Base-by-base conservation (phyloP, 2,113 vertebrate species). In the Phainopepla nitens region DNA sequence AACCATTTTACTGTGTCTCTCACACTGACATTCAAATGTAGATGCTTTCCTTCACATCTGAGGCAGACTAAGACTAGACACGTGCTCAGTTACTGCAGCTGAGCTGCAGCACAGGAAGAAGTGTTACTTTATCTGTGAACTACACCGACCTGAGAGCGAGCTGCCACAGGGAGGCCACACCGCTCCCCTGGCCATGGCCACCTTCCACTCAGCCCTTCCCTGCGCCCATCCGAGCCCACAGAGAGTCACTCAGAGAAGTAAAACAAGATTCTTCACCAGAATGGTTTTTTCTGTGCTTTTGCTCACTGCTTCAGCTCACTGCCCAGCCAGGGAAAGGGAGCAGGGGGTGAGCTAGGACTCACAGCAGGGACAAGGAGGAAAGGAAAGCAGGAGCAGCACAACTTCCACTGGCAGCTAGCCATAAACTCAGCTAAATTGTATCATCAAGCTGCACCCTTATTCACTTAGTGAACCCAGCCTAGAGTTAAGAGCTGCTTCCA, bases 131-230 rank as follows among this genome's bases (percentile, higher is more conserved):
- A 76, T 50, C 42, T 57, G 18, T 21, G 36, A 90, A 62, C 35
- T 79, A 50, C 36, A 84, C 39, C 65, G 75, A 20, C 21, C 39
- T 16, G 81, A 57, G n/a, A 75, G 60, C 1, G 12, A 71, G 39
- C 42, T 87, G 89, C 51, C 85, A 65, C 19, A 7, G 24, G 14
- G 66, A 72, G 31, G 58, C n/a, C 87, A 41, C 1, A 1, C 25
- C 0, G 1, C 54, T 54, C 20, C n/a, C 61, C 49, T 29, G 41
- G 33, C 39, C 82, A 21, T 0, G 0, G 73, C 41, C 33, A 10
- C 49, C 9, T 76, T 90, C 80, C 31, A 61, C 15, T 49, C 73
- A 82, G 25, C 15, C n/a, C 45, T 69, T 76, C 54, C 50, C 50
- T 51, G n/a, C 1, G 22, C 45, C 83, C 50, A 66, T 61, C 66